Conservation (phyloP, 2,888 invertebrate species). For the Ceriagrion tenellum region DNA sequence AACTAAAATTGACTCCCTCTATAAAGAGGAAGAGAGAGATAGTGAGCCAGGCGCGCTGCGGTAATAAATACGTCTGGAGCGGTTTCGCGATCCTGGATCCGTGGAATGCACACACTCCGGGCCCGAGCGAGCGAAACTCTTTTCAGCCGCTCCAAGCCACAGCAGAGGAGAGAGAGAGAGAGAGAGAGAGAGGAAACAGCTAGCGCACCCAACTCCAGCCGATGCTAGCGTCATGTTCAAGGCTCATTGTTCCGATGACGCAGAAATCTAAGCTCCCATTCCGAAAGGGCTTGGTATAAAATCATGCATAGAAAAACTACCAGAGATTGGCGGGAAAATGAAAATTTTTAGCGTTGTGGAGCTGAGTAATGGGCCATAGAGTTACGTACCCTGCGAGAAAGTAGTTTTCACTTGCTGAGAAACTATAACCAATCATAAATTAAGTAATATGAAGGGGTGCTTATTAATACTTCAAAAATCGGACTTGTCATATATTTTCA, state of each 20-base stretch:
- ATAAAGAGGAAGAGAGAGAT: background rate
- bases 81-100: background rate
- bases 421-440: too few relatives aligned
- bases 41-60: background rate
- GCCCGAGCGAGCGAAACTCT: background rate
- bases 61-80: constrained; percentile 29
- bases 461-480: too few relatives aligned
- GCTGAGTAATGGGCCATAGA: too few relatives aligned
- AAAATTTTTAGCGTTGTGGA: too few relatives aligned
- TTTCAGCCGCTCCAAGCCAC: background rate
- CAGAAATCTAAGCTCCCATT: background rate
- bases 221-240: background rate
- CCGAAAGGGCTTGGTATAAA: background rate
- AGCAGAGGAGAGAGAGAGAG: background rate
- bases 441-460: too few relatives aligned
- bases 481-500: too few relatives aligned
- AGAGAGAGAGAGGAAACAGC: background rate
- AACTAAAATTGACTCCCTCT: constrained; percentile 7
- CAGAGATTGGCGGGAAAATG: background rate
- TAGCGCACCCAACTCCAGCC: background rate
- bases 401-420: too few relatives aligned
- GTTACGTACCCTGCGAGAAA: too few relatives aligned
- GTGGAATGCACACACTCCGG: background rate
- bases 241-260: background rate
- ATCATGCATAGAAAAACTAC: background rate